Percentiles rank a stretch among this genome's conserved stretches.
These are phyloP conservation scores for Heliconius aoede DNA, from an alignment of 2,888 invertebrate species.

Conservation along the genomic window DNA sequence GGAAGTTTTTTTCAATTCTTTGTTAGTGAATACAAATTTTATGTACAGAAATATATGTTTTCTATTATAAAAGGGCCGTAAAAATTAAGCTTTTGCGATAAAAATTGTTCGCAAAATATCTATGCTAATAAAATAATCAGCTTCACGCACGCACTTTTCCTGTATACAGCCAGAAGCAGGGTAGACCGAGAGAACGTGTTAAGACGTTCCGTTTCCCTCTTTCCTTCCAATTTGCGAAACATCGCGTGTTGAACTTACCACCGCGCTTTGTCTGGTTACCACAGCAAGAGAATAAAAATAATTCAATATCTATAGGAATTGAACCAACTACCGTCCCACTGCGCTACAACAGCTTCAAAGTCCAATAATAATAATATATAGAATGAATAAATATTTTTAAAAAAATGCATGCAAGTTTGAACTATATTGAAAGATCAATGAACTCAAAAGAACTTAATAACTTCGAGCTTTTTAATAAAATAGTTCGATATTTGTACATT, in stretches of 20 bases:
- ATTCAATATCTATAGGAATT: too few species aligned
- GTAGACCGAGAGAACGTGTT: too few species aligned
- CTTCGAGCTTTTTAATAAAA: not conserved
- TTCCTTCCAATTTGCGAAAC: not conserved
- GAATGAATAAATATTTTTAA: not conserved
- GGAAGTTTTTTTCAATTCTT: not conserved
- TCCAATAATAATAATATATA: too few species aligned
- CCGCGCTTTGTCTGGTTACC: not conserved
- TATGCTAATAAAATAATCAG: too few species aligned
- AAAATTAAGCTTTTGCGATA: not conserved
- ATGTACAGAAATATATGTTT: too few species aligned
- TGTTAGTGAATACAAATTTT: not conserved
- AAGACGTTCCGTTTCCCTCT: too few species aligned
- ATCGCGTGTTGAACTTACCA: not conserved
- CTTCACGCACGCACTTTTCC: too few species aligned
- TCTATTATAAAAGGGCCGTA: not conserved
- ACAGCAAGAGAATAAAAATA: not conserved
- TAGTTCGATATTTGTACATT: not conserved
- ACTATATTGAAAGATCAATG: slow-evolving; percentile 6
- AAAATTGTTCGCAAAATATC: too few species aligned
- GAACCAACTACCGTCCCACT: too few species aligned
- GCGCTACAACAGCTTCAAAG: too few species aligned
- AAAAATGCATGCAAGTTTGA: not conserved
- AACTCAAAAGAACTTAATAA: not conserved
- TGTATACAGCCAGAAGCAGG: too few species aligned